Base-by-base conservation (phyloP, 2,113 vertebrate species). In the Peromyscus leucopus region DNA sequence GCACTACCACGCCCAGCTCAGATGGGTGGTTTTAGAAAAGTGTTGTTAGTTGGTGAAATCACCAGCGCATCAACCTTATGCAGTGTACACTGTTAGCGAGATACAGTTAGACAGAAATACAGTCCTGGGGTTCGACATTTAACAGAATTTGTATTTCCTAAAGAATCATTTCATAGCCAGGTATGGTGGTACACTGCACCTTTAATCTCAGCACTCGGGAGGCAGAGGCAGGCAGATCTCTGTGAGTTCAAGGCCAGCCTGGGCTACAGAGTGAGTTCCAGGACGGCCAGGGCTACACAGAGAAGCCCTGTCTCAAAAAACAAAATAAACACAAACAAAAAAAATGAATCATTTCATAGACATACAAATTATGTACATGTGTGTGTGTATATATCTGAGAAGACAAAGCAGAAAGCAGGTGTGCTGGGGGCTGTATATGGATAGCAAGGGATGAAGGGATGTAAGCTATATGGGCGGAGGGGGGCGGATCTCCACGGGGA, bases 61-160 rank as follows among this genome's bases (percentile, higher is more conserved):
- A 82, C 65, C 76, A 80, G 80, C 82, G 63, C 88, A 79, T 51
- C 74, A 95, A 75, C 42, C 17, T n/a, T 80, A 13, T 55, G 26
- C 71, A 79, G 48, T 86, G 71, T n/a, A 71, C 79, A 39, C 67
- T 80, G 7, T 92, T 71, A 84, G 42, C 85, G 9, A 72, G 10
- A 75, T 42, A 42, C 42, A 42, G 42, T 42, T 42, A 42, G 42
- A 42, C 42, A 42, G 84, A 87, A 94, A 90, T 88, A 79, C 42
- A 88, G 61, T 87, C 84, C 26, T 31, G 12, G 85, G 48, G 36
- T 67, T 78, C 2, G 7, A 11, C 69, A 7, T 79, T 93, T 94
- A 80, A 86, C 80, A 89, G 42, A 85, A 83, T 94, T 96, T 57
- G 67, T 71, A 82, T 31, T 94, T 89, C 89, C 86, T 95, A 61